Percentiles rank a stretch among this genome's conserved stretches.
Conservation (phyloP, 1,140 invertebrate genomes). For the Diorhabda elongata region DNA sequence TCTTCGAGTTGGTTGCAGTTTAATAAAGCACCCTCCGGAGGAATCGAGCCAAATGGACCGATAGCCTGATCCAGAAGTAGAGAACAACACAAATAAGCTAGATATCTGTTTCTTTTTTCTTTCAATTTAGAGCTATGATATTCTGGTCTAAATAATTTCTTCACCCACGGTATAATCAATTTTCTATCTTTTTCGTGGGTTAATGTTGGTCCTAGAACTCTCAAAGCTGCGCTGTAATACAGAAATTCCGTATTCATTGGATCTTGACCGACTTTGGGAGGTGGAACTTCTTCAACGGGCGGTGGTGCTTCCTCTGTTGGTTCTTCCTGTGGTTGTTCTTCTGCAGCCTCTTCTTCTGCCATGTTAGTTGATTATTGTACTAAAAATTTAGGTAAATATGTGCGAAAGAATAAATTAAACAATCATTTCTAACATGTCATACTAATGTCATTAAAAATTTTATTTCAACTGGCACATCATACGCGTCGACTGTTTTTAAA, state of each 20-base stretch:
- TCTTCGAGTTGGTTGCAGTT: slow-evolving; percentile 29
- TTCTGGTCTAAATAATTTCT: slow-evolving; percentile 44
- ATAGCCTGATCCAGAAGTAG: slow-evolving; percentile 40
- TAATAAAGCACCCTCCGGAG: slow-evolving; percentile 38
- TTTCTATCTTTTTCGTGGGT: slow-evolving; percentile 33
- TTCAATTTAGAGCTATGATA: slow-evolving; percentile 42
- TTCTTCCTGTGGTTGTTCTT: not conserved
- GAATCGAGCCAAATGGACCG: slow-evolving; percentile 34
- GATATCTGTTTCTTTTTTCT: slow-evolving; percentile 44
- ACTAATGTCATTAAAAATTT: too few species aligned
- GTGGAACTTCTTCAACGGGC: not conserved
- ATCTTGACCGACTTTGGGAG: slow-evolving; percentile 25
- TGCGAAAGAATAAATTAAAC: too few species aligned
- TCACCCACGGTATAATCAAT: slow-evolving; percentile 39
- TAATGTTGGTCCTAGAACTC: slow-evolving; percentile 37
- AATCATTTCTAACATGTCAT: too few species aligned
- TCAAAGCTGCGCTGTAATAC: slow-evolving; percentile 42
- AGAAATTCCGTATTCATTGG: slow-evolving; percentile 36
- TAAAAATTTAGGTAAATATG: not conserved
- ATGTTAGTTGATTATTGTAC: not conserved
- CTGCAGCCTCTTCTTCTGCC: not conserved
- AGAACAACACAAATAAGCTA: slow-evolving; percentile 38
- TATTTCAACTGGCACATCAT: too few species aligned
- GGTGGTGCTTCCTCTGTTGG: not conserved
- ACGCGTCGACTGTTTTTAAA: too few species aligned